Evolutionary conservation across 2,888 invertebrate species (phyloP).

Genomic region (Druceiella hillmani): DNA sequence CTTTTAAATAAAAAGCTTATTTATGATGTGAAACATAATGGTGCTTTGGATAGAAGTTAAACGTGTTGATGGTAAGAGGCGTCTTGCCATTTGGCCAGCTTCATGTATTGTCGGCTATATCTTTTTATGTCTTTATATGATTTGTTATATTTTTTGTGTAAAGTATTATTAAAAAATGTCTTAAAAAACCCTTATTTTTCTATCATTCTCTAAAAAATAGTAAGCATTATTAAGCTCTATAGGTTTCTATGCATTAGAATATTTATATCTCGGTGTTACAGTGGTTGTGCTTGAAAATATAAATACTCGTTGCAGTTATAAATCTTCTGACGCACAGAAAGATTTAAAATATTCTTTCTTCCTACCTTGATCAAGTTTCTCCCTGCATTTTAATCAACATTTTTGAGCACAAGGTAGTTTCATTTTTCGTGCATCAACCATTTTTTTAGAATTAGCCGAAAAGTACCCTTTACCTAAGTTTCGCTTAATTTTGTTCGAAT

Average conservation of each 20-base stretch:
- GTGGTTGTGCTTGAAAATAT: slow-evolving; percentile 5
- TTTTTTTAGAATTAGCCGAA: slow-evolving; percentile 3
- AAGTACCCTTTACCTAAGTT: background rate
- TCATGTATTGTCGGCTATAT: too few species aligned
- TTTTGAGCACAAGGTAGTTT: slow-evolving; percentile 10
- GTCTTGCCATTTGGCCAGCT: too few species aligned
- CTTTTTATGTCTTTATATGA: too few species aligned
- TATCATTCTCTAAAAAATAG: too few species aligned
- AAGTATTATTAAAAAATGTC: too few species aligned
- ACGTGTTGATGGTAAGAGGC: too few species aligned
- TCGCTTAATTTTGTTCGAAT: background rate
- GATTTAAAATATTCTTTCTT: slow-evolving; percentile 7
- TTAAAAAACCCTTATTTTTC: too few species aligned
- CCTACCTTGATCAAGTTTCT: slow-evolving; percentile 2
- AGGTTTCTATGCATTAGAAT: slow-evolving; percentile 5
- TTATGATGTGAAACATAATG: too few species aligned
- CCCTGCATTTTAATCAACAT: slow-evolving; percentile 9
- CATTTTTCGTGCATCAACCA: slow-evolving; percentile 6
- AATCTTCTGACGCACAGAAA: slow-evolving; percentile 5
- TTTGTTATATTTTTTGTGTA: too few species aligned
- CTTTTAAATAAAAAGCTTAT: too few species aligned
- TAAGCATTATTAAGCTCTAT: slow-evolving; percentile 7
- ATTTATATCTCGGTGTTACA: slow-evolving; percentile 10
- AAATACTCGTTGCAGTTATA: slow-evolving; percentile 7
- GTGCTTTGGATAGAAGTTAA: too few species aligned